Evolutionary conservation across 2,888 invertebrate species (phyloP), one percentile per base, ranked within the genome.

Genomic region (Lissocephala sabroskyi): DNA sequence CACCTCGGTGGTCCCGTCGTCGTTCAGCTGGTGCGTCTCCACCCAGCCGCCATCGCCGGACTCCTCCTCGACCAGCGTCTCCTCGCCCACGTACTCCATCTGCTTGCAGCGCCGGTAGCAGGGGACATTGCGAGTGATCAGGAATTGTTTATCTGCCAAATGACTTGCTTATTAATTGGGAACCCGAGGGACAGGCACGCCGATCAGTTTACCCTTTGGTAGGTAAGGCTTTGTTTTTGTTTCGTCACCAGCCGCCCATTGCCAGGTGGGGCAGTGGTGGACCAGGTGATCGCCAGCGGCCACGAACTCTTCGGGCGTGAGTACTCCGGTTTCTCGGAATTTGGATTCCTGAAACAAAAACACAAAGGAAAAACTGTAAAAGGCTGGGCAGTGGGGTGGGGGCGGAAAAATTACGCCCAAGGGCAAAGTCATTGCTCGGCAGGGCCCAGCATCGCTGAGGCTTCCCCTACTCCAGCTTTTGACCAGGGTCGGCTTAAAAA

Each of bases 231-330:
- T 95, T 18, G 90, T 86, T 85, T 94, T 94, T n/a, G 91, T 87
- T 63, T 95, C 94, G 82, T 98, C 98, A 0, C 97, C 98, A 1
- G 82, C 71, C 1, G 95, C 92, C 99, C 99, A 99, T 80, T 97
- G 95, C 99, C 99, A 99, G 0, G 99, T 98, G 0, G 99, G 98
- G 81, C 98, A 99, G 82, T 98, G 98, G 85, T 99, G 98, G 0
- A 98, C 98, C 47, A 99, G 86, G 85, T 99, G 98, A 81, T 99
- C 98, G 1, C 99, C 99, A 14, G 99, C 98, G 2, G 94, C 96
- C 2, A 99, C 95, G 88, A 98, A 99, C 87, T 98, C 99, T 83
- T 98, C 98, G 1, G 98, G 98, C n/a, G 98, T 99, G 19, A 99
- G 84, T 2, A 98, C 97, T 26, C 98, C 98, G 10, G 97, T 98